These are phyloP conservation scores for Labia minor DNA, from an alignment of 2,888 invertebrate genomes.

Conservation along the genomic window DNA sequence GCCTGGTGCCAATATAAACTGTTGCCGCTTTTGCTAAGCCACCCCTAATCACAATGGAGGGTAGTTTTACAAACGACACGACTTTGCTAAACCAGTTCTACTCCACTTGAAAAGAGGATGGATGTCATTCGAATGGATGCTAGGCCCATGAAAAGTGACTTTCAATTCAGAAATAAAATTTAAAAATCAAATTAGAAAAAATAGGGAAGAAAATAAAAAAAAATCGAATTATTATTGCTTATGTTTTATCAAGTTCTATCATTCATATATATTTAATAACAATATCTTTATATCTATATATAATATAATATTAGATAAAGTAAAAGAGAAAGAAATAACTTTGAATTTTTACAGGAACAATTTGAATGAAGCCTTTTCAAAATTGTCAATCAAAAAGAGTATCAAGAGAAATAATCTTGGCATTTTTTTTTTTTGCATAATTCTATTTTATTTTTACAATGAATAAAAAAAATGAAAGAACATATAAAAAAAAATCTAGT, in stretches of 20 bases:
- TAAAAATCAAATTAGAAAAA: background rate
- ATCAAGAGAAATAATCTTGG: slow-evolving; percentile 6
- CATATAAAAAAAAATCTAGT: too few species aligned
- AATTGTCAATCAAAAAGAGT: slow-evolving; percentile 13
- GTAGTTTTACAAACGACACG: slow-evolving; percentile 8
- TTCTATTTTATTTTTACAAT: too few species aligned
- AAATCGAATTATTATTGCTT: background rate
- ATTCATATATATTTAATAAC: background rate
- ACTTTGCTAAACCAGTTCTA: background rate
- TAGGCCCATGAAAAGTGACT: background rate
- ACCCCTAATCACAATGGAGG: slow-evolving; percentile 2
- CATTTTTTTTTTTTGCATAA: background rate
- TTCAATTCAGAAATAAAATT: background rate
- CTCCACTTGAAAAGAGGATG: too few species aligned
- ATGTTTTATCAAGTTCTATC: background rate
- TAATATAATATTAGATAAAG: too few species aligned
- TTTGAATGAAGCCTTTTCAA: background rate
- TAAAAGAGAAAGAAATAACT: too few species aligned
- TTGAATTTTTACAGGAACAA: background rate
- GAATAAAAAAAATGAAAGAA: too few species aligned
- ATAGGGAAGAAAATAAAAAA: background rate
- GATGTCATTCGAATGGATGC: background rate
- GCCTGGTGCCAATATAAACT: background rate
- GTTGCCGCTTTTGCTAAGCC: slow-evolving; percentile 13
- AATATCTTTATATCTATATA: too few species aligned